A percentile compares a stretch with the other conserved stretches of the same genome.
phyloP scores from a whole-genome alignment of 2,113 vertebrate genomes.

The Formicarius rufipectus region DNA sequence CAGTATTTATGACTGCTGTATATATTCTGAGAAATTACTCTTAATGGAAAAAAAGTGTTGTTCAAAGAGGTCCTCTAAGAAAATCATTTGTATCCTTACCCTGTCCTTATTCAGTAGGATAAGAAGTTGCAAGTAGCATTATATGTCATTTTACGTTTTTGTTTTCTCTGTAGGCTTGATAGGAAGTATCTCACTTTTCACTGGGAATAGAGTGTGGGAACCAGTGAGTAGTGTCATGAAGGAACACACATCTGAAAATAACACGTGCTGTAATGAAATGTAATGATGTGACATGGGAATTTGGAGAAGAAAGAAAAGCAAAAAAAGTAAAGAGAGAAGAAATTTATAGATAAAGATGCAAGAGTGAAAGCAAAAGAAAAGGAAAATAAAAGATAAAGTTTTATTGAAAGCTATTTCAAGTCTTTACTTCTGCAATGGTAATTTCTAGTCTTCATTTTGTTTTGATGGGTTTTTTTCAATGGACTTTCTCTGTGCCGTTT shows the following conservation, averaged over 20 bases:
- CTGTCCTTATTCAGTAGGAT: background rate
- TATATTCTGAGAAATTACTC: background rate
- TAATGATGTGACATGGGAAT: background rate
- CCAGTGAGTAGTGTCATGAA: background rate
- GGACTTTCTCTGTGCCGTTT: background rate
- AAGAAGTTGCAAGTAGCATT: background rate
- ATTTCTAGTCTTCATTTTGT: background rate
- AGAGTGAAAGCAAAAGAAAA: background rate
- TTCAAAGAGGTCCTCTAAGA: background rate
- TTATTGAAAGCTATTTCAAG: background rate
- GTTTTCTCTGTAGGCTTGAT: background rate
- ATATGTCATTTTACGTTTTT: background rate
- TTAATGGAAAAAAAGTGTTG: background rate
- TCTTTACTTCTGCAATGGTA: background rate
- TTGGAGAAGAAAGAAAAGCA: background rate
- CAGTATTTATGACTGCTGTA: background rate
- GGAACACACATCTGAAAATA: background rate
- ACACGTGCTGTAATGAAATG: background rate
- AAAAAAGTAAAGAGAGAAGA: background rate
- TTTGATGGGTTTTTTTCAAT: slow-evolving; percentile 5
- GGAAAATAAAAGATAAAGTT: background rate
- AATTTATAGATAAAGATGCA: background rate
- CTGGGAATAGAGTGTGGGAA: background rate
- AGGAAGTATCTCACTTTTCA: background rate
- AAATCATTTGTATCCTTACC: background rate